phyloP scores from a whole-genome alignment of 2,113 vertebrate genomes.

The Podarcis cretensis region DNA sequence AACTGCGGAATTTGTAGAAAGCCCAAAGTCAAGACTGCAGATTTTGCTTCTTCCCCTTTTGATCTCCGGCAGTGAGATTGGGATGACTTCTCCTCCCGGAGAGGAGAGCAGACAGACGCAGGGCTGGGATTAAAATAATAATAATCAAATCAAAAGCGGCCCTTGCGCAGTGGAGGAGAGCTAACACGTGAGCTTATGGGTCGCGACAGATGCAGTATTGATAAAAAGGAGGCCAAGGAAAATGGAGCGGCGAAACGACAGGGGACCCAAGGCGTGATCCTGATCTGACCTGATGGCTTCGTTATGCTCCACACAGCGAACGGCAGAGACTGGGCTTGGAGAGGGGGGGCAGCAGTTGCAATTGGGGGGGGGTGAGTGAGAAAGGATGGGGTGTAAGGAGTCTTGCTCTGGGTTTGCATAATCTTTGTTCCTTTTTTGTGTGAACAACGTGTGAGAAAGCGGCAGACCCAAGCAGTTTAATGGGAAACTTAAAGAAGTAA shows the following conservation, averaged over 20 bases:
- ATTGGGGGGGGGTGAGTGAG: neutral
- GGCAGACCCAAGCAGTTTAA: too few species aligned
- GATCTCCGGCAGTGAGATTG: neutral
- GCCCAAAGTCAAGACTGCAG: too few species aligned
- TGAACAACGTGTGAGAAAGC: neutral
- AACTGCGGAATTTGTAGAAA: too few species aligned
- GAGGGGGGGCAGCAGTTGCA: neutral
- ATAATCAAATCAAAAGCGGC: conserved; percentile 51
- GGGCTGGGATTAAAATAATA: conserved; percentile 64
- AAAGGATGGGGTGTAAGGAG: neutral
- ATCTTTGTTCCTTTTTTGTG: neutral
- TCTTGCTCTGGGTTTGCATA: neutral
- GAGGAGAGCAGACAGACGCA: neutral
- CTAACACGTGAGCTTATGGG: conserved; percentile 52
- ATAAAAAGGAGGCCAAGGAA: conserved; percentile 38
- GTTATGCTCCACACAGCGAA: conserved; percentile 18
- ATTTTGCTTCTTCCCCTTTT: too few species aligned
- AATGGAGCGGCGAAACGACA: conserved; percentile 28
- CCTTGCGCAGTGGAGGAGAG: conserved; percentile 28
- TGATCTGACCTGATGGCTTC: conserved; percentile 42
- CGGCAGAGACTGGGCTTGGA: neutral
- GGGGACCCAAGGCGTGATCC: conserved; percentile 38
- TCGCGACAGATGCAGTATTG: conserved; percentile 63
- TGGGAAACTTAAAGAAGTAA: too few species aligned
- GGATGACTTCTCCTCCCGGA: neutral